Conservation (phyloP, 2,113 vertebrate genomes). For the Motacilla tschutschensis region DNA sequence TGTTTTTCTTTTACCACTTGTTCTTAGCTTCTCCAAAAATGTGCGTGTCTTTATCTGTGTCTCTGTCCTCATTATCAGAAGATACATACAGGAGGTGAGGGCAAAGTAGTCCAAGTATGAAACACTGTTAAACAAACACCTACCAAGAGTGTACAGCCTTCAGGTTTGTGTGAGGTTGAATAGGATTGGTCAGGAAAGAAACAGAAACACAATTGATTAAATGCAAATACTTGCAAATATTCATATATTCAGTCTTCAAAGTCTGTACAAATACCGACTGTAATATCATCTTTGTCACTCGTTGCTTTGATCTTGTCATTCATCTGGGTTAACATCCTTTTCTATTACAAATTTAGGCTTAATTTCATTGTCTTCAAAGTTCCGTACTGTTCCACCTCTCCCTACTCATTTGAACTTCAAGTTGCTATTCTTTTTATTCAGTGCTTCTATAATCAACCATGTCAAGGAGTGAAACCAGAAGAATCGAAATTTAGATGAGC, state of each 20-base stretch:
- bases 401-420: slow-evolving; percentile 34
- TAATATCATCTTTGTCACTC: slow-evolving; percentile 56
- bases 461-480: slow-evolving; percentile 35
- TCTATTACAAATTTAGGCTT: slow-evolving; percentile 57
- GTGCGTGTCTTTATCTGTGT: neutral
- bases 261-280: slow-evolving; percentile 45
- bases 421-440: neutral
- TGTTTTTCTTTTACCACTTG: neutral
- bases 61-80: neutral
- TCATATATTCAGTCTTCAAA: slow-evolving; percentile 59
- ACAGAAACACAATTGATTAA: slow-evolving; percentile 24
- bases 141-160: neutral
- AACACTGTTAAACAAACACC: neutral
- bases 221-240: slow-evolving; percentile 64
- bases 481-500: slow-evolving; percentile 5
- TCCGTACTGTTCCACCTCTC: slow-evolving; percentile 21
- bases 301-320: slow-evolving; percentile 61
- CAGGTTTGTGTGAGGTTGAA: slow-evolving; percentile 1
- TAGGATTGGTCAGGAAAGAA: slow-evolving; percentile 38
- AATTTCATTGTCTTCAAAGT: slow-evolving; percentile 60
- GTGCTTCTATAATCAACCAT: neutral
- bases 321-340: slow-evolving; percentile 47
- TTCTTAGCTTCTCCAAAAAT: neutral
- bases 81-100: neutral
- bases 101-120: neutral